These are phyloP conservation scores for Dorcus hopei DNA, from an alignment of 2,888 invertebrate species.

Conservation along the genomic window DNA sequence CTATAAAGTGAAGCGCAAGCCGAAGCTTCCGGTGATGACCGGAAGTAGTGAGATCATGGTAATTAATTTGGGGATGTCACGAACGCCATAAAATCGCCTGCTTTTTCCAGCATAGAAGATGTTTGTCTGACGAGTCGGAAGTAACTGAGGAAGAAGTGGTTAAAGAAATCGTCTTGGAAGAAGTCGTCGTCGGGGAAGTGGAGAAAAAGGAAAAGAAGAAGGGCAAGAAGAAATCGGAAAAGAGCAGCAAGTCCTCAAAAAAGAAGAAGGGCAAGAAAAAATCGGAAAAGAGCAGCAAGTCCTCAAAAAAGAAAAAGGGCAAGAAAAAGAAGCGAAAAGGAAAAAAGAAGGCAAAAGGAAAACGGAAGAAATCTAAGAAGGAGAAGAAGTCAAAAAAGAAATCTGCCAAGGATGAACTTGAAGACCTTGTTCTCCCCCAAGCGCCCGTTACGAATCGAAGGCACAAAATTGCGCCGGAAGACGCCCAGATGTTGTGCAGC, in stretches of 20 bases:
- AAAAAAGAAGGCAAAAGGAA: background rate
- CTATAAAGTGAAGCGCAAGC: constrained; percentile 14
- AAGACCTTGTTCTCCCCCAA: constrained; percentile 16
- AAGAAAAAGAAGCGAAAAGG: constrained; percentile 11
- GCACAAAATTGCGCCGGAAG: constrained; percentile 8
- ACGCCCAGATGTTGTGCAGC: constrained; percentile 6
- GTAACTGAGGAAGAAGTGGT: constrained; percentile 3
- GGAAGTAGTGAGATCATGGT: background rate
- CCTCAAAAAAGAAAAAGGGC: constrained; percentile 6
- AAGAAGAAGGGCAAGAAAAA: constrained; percentile 10
- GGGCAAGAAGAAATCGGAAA: constrained; percentile 10
- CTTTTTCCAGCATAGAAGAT: no score
- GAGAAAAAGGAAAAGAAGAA: constrained; percentile 14
- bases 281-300: constrained; percentile 9
- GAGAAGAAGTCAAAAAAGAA: background rate
- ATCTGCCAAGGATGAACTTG: background rate
- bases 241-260: constrained; percentile 12
- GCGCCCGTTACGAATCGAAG: constrained; percentile 19
- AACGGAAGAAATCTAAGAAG: background rate
- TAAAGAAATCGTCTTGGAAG: background rate
- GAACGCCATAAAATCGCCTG: no score
- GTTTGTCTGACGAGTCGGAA: constrained; percentile 1
- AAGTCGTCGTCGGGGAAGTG: background rate
- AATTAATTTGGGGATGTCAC: constrained; percentile 11
- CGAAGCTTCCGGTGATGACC: constrained; percentile 7